Base-by-base conservation (phyloP, 2,888 invertebrate species). In the Tromatobia lineatoria region DNA sequence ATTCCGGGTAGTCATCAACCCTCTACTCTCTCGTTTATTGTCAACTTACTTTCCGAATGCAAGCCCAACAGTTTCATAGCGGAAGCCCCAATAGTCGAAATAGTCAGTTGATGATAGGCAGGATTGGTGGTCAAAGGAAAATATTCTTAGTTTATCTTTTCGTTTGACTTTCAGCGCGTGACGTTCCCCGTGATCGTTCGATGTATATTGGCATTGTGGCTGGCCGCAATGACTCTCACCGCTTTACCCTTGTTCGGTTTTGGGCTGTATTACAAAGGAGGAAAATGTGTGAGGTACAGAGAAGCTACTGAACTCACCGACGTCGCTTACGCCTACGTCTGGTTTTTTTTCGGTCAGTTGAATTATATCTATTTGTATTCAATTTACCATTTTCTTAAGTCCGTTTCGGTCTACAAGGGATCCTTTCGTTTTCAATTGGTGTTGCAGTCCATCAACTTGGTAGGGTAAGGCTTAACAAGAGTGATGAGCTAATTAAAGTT, bases 151-250 rank as follows among this genome's bases (percentile, higher is more conserved):
- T 57, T 25, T 15, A 25, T 57, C 13, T 1, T 54, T 54, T 23
- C 20, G 7, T 10, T 57, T 38, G 20, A 34, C 20, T 94, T 95
- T 67, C 95, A 98, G 98, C 96, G 97, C 94, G 96, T 98, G 91
- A 98, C 98, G 83, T 97, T 96, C 94, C 96, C 96, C 93, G 94
- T 96, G 90, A 96, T 98, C 89, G 96, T 96, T 88, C 95, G 95
- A 90, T 95, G 96, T 82, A 95, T 98, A 92, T 94, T 96, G 88
- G 94, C 94, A 66, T 95, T 97, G 83, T 96, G 98, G 96, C 91
- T 95, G 85, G 94, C 95, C 89, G 97, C 97, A 20, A 95, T 96
- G 20, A 91, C 96, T 82, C 94, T 98, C 83, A 97, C 97, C 18
- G 97, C 96, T 93, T 94, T 97, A 73, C 98, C 98, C 0, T 95